Base-by-base conservation (phyloP, 2,888 invertebrate species). In the Linnaemya vulpina region DNA sequence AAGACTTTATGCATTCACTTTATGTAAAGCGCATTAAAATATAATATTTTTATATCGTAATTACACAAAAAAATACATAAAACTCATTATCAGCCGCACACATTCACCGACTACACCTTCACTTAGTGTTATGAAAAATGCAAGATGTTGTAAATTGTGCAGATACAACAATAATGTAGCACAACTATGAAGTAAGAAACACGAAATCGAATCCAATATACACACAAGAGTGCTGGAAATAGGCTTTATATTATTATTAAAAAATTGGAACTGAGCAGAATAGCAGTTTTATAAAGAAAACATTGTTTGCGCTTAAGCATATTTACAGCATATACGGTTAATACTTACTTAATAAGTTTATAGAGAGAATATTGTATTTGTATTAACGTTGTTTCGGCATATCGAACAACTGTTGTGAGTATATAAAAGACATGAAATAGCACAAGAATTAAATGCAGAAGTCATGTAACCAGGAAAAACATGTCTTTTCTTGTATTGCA, bases 91-190 rank as follows among this genome's bases (percentile, higher is more conserved):
- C 30, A 35, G 8, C 15, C 43, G 60, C 3, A 17, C 10, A 51
- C 30, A 58, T 1, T 53, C 3, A 51, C 30, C 20, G 43, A 20
- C 9, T 67, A 22, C 46, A 58, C n/a, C 2, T 71, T 10, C 30
- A 25, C 40, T 55, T 35, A 46, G 38, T 30, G 30, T 22, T 17
- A 65, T 30, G 17, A 63, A 70, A 68, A 49, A 46, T 22, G 68
- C 22, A 70, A 63, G 11, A 46, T 70, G 63, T 74, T 74, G 38
- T 78, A 74, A 68, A 74, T 68, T 78, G 74, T 78, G 74, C 74
- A 58, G 53, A 78, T 40, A n/a, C n/a, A n/a, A n/a, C n/a, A 78
- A 70, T 68, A 68, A 49, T 49, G 22, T 46, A 49, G 49, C 35
- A 25, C 17, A 20, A 70, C n/a, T 49, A 25, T 67, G n/a, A 60